Evolutionary conservation across 1,140 invertebrate species (phyloP), one percentile per base, ranked within the genome.

Genomic region (Artemia franciscana): DNA sequence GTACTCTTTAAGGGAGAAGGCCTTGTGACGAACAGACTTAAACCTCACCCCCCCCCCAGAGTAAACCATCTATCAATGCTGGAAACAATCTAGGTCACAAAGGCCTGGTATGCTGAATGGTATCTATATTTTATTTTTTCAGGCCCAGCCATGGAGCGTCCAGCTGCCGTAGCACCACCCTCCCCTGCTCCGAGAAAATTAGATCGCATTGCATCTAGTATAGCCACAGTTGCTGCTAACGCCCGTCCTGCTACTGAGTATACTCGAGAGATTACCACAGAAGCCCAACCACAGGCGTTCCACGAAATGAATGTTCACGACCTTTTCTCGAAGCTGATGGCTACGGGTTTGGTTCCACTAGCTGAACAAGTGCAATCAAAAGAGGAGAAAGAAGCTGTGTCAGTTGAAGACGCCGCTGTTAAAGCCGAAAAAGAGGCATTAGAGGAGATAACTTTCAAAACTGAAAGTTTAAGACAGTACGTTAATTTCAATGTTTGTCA

Each of bases 311-410:
- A 90, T 70, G 83, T 91, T 26, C 82, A 80, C 64, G 85, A 89
- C 67, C 71, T 93, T 23, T 88, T 90, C 68, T 82, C 85, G 64
- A 88, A 87, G 70, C 72, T 92, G 0, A 79, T 91, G 0, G 84
- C 83, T 0, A 84, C 83, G 24, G 90, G 89, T n/a, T 84, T 92
- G 24, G 82, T 93, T 51, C 64, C 71, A 5, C 67, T 70, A 12
- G 67, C 75, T 12, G 60, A 76, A 57, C 58, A 65, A 2, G 69
- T 71, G 62, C 66, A 58, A 61, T 21, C 60, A 7, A 60, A 67
- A 25, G 71, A 72, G 63, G 60, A 65, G n/a, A n/a, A n/a, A n/a
- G n/a, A n/a, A n/a, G n/a, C n/a, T n/a, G n/a, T n/a, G n/a, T n/a
- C n/a, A n/a, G n/a, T n/a, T n/a, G n/a, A n/a, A n/a, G n/a, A n/a